phyloP scores from a whole-genome alignment of 2,797 vertebrate genomes.

The Tenualosa ilisha region DNA sequence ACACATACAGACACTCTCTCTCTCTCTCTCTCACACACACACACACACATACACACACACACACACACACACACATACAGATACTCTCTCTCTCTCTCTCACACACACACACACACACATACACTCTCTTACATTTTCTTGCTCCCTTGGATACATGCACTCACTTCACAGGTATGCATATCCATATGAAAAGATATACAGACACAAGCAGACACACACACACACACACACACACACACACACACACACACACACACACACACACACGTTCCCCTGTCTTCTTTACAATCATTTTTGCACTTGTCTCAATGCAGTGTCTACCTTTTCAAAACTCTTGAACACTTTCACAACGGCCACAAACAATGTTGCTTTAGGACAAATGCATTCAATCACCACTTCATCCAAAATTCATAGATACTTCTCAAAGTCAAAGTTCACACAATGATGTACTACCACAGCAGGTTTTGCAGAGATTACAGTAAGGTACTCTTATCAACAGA shows the following conservation, averaged over 20 bases:
- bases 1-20: background rate
- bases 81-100: too few species aligned
- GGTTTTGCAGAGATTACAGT: too few species aligned
- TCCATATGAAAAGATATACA: too few species aligned
- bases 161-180: background rate
- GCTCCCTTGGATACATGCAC: background rate
- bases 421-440: too few species aligned
- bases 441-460: too few species aligned
- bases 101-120: background rate
- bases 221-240: conserved; percentile 20
- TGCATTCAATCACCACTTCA: too few species aligned
- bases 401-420: too few species aligned
- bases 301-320: too few species aligned
- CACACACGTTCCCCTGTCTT: background rate
- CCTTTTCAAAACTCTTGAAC: too few species aligned
- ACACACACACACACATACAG: background rate
- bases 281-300: background rate
- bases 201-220: background rate
- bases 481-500: too few species aligned
- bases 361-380: too few species aligned
- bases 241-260: conserved; percentile 18
- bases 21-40: background rate
- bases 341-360: too few species aligned
- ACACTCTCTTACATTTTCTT: background rate
- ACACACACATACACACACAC: background rate